Percentiles rank a stretch among this genome's conserved stretches.
phyloP scores from a whole-genome alignment of 1,140 invertebrate species.

The fruit fly (Drosophila melanogaster) region Release_6_plus_ISO1_MT NT_033777.3:14142001-14142500 shows the following conservation, averaged over 20 bases:
- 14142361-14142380: conserved; percentile 56
- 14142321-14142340: neutral
- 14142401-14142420: conserved; percentile 17
- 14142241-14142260: too few species aligned
- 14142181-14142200: too few species aligned
- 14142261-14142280: too few species aligned
- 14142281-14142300: too few species aligned
- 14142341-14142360: conserved; percentile 12
- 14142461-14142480: conserved; percentile 58
- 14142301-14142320: too few species aligned
- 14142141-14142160: neutral
- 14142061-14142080: conserved; percentile 50
- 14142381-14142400: conserved; percentile 39
- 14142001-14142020: conserved; percentile 80
- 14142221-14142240: too few species aligned
- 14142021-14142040: conserved; percentile 70
- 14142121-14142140: neutral
- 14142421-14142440: conserved; percentile 12
- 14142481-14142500: conserved; percentile 62
- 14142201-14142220: too few species aligned
- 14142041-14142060: conserved; percentile 44
- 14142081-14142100: conserved; percentile 14
- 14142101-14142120: conserved; percentile 9
- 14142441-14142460: conserved; percentile 38
- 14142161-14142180: too few species aligned